Percentiles rank a stretch among this genome's conserved stretches.
Evolutionary conservation across 2,797 vertebrate genomes (phyloP).

Genomic region (Hypotaenidia okinawae): DNA sequence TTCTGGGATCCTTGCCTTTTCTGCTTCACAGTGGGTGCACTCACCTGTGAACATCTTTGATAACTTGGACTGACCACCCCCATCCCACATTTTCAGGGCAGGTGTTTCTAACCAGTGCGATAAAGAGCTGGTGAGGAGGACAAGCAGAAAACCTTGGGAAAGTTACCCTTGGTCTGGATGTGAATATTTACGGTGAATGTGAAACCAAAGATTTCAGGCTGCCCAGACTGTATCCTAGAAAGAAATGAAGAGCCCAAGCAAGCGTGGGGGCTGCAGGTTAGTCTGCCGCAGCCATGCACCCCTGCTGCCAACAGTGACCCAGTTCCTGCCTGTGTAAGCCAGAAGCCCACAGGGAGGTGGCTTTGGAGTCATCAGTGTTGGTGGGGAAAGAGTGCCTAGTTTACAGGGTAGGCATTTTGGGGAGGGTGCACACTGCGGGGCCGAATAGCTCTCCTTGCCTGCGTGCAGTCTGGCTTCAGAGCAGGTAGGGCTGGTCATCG

Average conservation of each 20-base stretch:
- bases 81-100: not conserved
- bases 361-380: not conserved
- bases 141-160: not conserved
- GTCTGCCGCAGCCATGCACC: not conserved
- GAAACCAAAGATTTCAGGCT: not conserved
- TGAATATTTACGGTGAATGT: not conserved
- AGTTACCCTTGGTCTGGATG: not conserved
- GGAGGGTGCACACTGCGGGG: not conserved
- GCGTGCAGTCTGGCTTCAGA: accelerated
- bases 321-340: not conserved
- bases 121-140: not conserved
- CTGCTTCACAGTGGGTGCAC: not conserved
- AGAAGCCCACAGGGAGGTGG: not conserved
- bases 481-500: not conserved
- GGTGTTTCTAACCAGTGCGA: not conserved
- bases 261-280: accelerated
- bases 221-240: accelerated
- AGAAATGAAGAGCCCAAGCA: not conserved
- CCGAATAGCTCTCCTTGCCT: not conserved
- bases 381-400: accelerated
- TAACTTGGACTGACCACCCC: not conserved
- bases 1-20: not conserved
- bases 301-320: not conserved
- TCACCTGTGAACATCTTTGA: not conserved
- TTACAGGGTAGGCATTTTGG: accelerated